Base-by-base conservation (phyloP, 2,888 invertebrate species). In the Hydriomena furcata region DNA sequence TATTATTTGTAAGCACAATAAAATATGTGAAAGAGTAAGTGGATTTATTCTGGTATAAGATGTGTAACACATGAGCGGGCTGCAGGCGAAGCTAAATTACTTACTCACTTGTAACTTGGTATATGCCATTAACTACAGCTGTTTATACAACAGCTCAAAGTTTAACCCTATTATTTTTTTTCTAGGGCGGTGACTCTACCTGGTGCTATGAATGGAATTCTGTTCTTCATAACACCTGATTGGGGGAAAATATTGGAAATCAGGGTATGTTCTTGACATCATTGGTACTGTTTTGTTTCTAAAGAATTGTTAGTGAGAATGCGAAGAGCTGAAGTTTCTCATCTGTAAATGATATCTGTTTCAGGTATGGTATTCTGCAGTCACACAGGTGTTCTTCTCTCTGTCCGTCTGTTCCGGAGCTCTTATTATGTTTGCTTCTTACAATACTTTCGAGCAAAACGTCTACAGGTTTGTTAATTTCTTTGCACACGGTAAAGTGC, bases 361-460 rank as follows among this genome's bases (percentile, higher is more conserved):
- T 38, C 72, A 94, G 94, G 94, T 95, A 4, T 95, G 95, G 95
- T 95, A 95, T 68, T 94, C 94, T 7, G 96, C 96, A 0, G 94
- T 95, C 0, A 94, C 94, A 0, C 96, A 96, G 73, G 94, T 94
- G 41, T 96, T 96, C 79, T 96, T 95, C 82, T 95, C 95, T 0
- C 82, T 96, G 12, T 94, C 94, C 23, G 93, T 95, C 11, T 94
- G 94, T 46, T 93, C 94, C 60, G 95, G 95, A n/a, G 93, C 94
- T 0, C 92, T 96, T 43, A 93, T 95, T 17, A 95, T 95, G 95
- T 95, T 94, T 68, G 91, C 95, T 5, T 95, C 95, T 0, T 96
- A 94, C 77, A 96, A 96, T 73, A 89, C 91, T 7, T 95, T 96
- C 71, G 78, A 85, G 6, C 94, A 94, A 70, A 93, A 94, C 57